Evolutionary conservation across 2,113 vertebrate species (phyloP), one percentile per base, ranked within the genome.

Genomic region (Tragelaphus buxtoni): DNA sequence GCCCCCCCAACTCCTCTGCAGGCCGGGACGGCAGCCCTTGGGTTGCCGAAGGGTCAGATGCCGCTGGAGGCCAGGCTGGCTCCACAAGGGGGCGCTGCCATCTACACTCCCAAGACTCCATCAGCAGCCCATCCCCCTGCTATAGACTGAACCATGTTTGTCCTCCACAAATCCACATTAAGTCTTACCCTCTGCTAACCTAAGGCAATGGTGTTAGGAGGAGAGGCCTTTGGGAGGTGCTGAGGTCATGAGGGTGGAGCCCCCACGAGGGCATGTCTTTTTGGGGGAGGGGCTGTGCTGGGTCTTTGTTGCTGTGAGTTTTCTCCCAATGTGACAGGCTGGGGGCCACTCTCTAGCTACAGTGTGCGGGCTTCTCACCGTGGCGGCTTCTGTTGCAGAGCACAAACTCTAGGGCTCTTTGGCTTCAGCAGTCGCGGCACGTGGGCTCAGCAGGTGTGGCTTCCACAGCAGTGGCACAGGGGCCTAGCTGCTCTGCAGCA

Each of bases 301-400:
- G 69, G 42, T 16, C 72, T 76, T 4, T 8, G 39, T 5, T 14
- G 72, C 39, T 76, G 11, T 4, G 72, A 26, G 72, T 3, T 16
- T 28, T 76, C 24, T 28, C 24, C 12, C 8, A 10, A 26, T 42
- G 24, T 2, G 22, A 39, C 69, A 45, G 0, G 12, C 0, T 26
- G 24, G 72, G 72, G 24, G 39, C 72, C 26, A 28, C 24, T 28
- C 39, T 26, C 24, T 0, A 8, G 69, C 24, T 28, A 42, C 39
- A 4, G 24, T 0, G 12, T 14, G 39, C 3, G 3, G 35, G 72
- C 24, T 45, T 14, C 72, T 45, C 39, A 28, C 4, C 6, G 0
- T 13, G 39, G 11, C 8, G 39, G 72, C 69, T 45, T 45, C 39
- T 28, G 39, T 8, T 2, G 24, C 39, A 28, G 24, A 26, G 39